These are phyloP conservation scores for Oryzias celebensis DNA, from an alignment of 2,113 vertebrate genomes.

Conservation along the genomic window DNA sequence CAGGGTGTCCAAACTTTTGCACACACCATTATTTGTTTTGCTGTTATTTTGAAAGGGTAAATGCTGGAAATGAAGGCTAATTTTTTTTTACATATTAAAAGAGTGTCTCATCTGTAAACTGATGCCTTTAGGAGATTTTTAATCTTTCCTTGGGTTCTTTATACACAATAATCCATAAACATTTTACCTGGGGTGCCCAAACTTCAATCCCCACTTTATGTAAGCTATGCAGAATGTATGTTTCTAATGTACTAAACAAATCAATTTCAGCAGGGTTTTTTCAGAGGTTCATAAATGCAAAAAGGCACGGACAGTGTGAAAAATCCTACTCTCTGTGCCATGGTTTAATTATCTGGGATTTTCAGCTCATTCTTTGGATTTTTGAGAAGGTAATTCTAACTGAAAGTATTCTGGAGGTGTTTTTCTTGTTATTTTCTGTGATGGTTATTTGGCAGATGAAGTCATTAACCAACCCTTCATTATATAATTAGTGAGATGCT, in stretches of 20 bases:
- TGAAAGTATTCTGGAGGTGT: conserved; percentile 27
- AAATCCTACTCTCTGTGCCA: conserved; percentile 13
- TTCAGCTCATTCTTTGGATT: conserved; percentile 30
- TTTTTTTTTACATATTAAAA: too few relatives aligned
- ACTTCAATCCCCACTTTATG: too few relatives aligned
- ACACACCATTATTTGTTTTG: too few relatives aligned
- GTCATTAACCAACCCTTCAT: conserved; percentile 49
- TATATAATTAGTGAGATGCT: conserved; percentile 48
- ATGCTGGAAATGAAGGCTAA: too few relatives aligned
- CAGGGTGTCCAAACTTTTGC: too few relatives aligned
- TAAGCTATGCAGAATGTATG: conserved; percentile 1
- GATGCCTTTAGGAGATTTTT: too few relatives aligned
- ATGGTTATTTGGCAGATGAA: conserved; percentile 48
- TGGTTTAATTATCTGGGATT: conserved; percentile 35
- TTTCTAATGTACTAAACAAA: background rate
- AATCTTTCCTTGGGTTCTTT: too few relatives aligned
- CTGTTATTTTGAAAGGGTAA: too few relatives aligned
- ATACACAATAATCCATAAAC: too few relatives aligned
- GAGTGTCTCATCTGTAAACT: too few relatives aligned
- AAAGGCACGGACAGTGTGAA: conserved; percentile 22
- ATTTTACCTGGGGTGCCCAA: too few relatives aligned
- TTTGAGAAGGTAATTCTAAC: conserved; percentile 35
- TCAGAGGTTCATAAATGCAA: conserved; percentile 16
- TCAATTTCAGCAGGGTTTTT: conserved; percentile 6
- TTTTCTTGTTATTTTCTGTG: conserved; percentile 44